Percentiles rank a stretch among this genome's conserved stretches.
phyloP scores from a whole-genome alignment of 1,140 invertebrate genomes.

The Ooceraea biroi region DNA sequence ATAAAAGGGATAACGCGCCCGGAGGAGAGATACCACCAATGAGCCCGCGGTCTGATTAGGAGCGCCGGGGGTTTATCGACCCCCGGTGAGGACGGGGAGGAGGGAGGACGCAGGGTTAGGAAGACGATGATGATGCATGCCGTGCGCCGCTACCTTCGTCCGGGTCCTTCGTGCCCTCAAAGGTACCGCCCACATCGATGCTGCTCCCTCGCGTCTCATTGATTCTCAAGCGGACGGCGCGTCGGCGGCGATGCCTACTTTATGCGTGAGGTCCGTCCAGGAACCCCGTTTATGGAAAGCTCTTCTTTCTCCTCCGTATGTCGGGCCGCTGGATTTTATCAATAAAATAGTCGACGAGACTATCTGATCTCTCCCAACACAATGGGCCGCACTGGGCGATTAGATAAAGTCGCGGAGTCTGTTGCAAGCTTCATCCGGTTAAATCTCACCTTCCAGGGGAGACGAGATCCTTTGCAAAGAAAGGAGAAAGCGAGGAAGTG shows the following conservation, averaged over 20 bases:
- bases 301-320: background rate
- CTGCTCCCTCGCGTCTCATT: conserved; percentile 65
- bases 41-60: conserved; percentile 71
- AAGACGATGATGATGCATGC: conserved; percentile 66
- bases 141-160: conserved; percentile 60
- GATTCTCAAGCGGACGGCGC: conserved; percentile 49
- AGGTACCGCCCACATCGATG: conserved; percentile 72
- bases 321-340: conserved; percentile 7
- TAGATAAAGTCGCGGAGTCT: conserved; percentile 25
- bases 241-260: conserved; percentile 1
- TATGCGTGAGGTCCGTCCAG: background rate
- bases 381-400: background rate
- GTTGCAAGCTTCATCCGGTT: background rate
- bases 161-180: conserved; percentile 61
- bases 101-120: conserved; percentile 21
- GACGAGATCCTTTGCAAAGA: background rate
- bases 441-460: background rate
- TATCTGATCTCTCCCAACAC: conserved; percentile 20
- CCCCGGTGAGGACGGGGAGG: conserved; percentile 38
- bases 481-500: too few species aligned
- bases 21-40: conserved; percentile 57
- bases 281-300: conserved; percentile 16
- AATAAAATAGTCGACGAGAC: conserved; percentile 68
- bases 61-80: conserved; percentile 70
- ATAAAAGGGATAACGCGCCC: conserved; percentile 72